Evolutionary conservation across 1,140 invertebrate species (phyloP).

Genomic region (Pseudomyrmex gracilis): DNA sequence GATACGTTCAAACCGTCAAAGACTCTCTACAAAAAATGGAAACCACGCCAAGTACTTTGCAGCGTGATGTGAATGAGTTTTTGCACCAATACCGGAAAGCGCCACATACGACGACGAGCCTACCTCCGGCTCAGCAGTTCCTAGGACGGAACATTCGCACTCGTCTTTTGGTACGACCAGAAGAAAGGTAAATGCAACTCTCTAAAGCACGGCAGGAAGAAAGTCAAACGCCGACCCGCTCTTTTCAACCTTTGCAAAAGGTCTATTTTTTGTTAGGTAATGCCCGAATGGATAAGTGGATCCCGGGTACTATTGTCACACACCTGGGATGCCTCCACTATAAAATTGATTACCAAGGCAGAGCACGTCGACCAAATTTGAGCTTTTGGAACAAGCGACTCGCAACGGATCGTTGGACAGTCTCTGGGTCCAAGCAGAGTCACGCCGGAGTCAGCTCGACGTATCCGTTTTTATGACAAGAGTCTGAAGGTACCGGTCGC

Average conservation of each 20-base stretch:
- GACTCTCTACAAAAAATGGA: slow-evolving; percentile 63
- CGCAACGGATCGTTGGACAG: background rate
- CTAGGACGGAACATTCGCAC: slow-evolving; percentile 47
- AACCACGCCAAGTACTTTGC: slow-evolving; percentile 10
- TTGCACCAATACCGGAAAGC: slow-evolving; percentile 61
- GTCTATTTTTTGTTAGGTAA: slow-evolving; percentile 1
- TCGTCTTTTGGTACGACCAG: slow-evolving; percentile 27
- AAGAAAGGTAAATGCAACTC: background rate
- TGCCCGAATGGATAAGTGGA: background rate
- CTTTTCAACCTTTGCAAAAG: background rate
- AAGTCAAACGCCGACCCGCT: background rate
- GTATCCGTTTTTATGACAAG: background rate
- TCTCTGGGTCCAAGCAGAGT: no score
- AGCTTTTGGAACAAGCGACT: no score
- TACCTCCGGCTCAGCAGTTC: slow-evolving; percentile 49
- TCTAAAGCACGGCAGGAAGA: no score
- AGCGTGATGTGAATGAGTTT: slow-evolving; percentile 58
- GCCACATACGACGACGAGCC: slow-evolving; percentile 54
- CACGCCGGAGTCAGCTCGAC: background rate
- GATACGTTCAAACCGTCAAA: slow-evolving; percentile 75
- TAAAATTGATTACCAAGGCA: background rate
- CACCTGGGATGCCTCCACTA: background rate
- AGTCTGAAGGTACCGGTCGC: no score
- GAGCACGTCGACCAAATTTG: background rate
- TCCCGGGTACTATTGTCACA: background rate